Evolutionary conservation across 2,797 vertebrate genomes (phyloP).

Genomic region (Rhincodon typus): DNA sequence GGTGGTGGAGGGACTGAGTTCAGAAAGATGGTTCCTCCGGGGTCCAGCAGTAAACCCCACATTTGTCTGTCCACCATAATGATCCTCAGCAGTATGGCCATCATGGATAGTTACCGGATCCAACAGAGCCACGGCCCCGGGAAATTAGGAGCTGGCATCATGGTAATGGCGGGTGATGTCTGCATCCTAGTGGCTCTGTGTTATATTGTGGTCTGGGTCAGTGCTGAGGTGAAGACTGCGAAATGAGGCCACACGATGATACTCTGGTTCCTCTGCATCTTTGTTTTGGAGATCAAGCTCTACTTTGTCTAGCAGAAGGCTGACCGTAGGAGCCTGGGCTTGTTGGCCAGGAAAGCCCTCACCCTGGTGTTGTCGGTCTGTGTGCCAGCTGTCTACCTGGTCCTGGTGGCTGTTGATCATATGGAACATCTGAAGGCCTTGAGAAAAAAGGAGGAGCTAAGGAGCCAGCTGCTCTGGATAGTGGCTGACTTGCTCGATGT

Average conservation of each 20-base stretch:
- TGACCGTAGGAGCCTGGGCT: constrained; percentile 68
- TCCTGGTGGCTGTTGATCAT: constrained; percentile 67
- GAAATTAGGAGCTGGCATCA: constrained; percentile 69
- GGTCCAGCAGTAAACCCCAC: constrained; percentile 75
- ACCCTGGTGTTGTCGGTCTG: constrained; percentile 65
- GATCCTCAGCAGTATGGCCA: constrained; percentile 72
- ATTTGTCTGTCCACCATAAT: constrained; percentile 71
- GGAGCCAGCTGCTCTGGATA: constrained; percentile 78
- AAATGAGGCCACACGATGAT: constrained; percentile 81
- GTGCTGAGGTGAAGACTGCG: constrained; percentile 75
- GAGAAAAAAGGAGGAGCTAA: constrained; percentile 75
- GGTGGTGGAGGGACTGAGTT: too few relatives aligned
- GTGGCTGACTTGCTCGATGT: constrained; percentile 79
- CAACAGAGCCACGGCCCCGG: constrained; percentile 73
- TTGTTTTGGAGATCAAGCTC: constrained; percentile 74
- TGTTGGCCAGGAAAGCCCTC: constrained; percentile 65
- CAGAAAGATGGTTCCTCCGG: constrained; percentile 62
- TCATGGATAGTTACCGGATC: constrained; percentile 69
- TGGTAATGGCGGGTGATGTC: constrained; percentile 76
- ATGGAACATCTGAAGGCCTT: constrained; percentile 80
- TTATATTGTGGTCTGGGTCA: constrained; percentile 79
- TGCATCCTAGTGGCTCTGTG: constrained; percentile 77
- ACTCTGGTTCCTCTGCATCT: constrained; percentile 75
- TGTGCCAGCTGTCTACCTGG: constrained; percentile 64
- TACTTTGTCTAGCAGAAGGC: constrained; percentile 82